Base-by-base conservation (phyloP, 2,888 invertebrate genomes). In the Drosophila meridionalis region DNA sequence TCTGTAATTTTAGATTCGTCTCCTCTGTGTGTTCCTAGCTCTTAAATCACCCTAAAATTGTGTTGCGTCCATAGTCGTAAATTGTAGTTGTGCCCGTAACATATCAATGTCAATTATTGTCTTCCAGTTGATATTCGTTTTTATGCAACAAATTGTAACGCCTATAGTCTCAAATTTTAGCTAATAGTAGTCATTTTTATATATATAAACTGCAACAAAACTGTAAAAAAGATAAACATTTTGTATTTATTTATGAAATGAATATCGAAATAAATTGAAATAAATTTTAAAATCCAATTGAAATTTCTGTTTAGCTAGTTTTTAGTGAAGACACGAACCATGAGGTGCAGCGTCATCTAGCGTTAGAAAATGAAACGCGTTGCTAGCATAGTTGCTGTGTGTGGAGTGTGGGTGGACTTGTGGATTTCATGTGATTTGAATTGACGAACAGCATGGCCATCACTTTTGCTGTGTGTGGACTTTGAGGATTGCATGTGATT, bases 1-100 rank as follows among this genome's bases (percentile, higher is more conserved):
- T 48, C 26, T 52, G 43, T 78, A 43, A 52, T 60, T 43, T 50
- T 64, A 64, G 53, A 69, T 38, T 69, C 36, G 60, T 72, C 57
- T 63, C 63, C n/a, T 73, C 63, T 85, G 78, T 84, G 80, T 84
- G 80, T 83, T 80, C 87, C 71, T 84, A 83, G 83, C 57, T 80
- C 36, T 56, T 76, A 82, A 64, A 36, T 71, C 50, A 57, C 40
- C 48, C 55, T 40, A 48, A 55, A 69, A 69, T 58, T 74, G 74
- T 81, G 64, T 79, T 87, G 65, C 85, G 84, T 85, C 84, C 84
- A 83, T 85, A 85, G 87, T 83, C 60, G 38, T 80, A 65, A 78
- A 75, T 73, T 71, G 57, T 59, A 71, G 61, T 50, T 57, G 67
- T 76, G 65, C 38, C 69, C 64, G 43, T 52, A 56, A 67, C 43